Evolutionary conservation across 1,140 invertebrate genomes (phyloP).

Genomic region (Drosophila gunungcola): DNA sequence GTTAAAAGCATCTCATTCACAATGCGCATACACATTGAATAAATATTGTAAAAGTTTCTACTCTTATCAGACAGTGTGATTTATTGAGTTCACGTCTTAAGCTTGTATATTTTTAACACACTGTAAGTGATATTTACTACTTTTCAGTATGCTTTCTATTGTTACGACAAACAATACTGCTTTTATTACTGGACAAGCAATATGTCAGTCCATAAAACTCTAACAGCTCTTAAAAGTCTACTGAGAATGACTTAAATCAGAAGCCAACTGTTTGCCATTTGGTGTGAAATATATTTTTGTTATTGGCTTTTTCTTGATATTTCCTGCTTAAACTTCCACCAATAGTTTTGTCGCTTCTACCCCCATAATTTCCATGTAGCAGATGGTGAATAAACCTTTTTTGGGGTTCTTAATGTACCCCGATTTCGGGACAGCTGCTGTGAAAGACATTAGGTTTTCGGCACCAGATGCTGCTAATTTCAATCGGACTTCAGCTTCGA

Average conservation of each 20-base stretch:
- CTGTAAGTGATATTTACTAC: neutral
- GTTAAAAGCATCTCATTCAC: neutral
- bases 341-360: constrained; percentile 3
- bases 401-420: neutral
- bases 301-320: neutral
- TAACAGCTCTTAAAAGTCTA: neutral
- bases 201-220: neutral
- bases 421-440: neutral
- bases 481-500: neutral
- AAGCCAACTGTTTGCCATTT: neutral
- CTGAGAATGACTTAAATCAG: neutral
- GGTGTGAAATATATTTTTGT: neutral
- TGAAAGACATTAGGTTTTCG: neutral
- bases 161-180: neutral
- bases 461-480: constrained; percentile 26
- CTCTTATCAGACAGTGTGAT: neutral
- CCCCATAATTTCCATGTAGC: constrained; percentile 22
- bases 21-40: neutral
- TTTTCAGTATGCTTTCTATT: neutral
- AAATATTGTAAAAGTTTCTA: neutral
- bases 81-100: neutral
- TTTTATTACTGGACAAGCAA: neutral
- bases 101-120: neutral
- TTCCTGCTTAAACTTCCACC: neutral
- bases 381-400: constrained; percentile 22